Evolutionary conservation across 2,888 invertebrate genomes (phyloP).

Genomic region (Drosophila glabriapex): DNA sequence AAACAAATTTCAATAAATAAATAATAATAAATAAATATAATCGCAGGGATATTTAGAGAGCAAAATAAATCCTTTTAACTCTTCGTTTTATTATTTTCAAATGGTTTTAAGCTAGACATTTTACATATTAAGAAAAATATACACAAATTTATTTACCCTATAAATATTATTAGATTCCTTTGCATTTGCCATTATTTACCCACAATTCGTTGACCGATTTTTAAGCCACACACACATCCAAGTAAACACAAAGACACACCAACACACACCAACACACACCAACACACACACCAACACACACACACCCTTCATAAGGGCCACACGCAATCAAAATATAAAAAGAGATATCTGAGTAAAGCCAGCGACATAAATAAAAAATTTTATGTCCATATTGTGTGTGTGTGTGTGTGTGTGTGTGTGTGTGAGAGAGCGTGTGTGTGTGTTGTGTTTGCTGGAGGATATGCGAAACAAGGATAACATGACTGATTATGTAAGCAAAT

Average conservation of each 20-base stretch:
- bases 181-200: slow-evolving; percentile 21
- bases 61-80: not conserved
- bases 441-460: slow-evolving; percentile 34
- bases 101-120: not conserved
- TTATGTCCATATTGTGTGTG: slow-evolving; percentile 32
- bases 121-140: no score
- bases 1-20: not conserved
- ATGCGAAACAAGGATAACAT: slow-evolving; percentile 77
- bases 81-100: not conserved
- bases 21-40: not conserved
- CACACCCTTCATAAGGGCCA: slow-evolving; percentile 7
- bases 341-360: slow-evolving; percentile 50
- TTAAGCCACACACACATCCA: slow-evolving; percentile 17
- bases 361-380: slow-evolving; percentile 71
- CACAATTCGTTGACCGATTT: slow-evolving; percentile 48
- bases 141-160: not conserved
- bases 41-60: not conserved
- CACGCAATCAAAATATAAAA: slow-evolving; percentile 65
- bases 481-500: slow-evolving; percentile 82
- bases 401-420: slow-evolving; percentile 19
- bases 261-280: slow-evolving; percentile 9
- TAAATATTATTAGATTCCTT: slow-evolving; percentile 6
- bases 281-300: slow-evolving; percentile 12
- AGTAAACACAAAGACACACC: not conserved
- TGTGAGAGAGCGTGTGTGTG: not conserved